Conservation (phyloP, 2,797 vertebrate species). For the Xenops minutus region DNA sequence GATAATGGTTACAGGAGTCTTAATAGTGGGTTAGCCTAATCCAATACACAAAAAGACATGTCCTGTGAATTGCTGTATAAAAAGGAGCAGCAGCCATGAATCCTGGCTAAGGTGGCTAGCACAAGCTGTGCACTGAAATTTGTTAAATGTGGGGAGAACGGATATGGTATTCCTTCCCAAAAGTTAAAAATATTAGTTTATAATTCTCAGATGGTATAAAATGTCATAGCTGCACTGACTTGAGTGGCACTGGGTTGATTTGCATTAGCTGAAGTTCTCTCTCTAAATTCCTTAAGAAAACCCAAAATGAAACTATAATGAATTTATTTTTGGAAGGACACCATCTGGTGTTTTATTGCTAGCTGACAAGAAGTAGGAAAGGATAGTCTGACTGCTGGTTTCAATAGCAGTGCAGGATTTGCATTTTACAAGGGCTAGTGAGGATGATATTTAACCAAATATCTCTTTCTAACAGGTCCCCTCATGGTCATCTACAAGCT, state of each 20-base stretch:
- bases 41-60: background rate
- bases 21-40: conserved; percentile 28
- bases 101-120: background rate
- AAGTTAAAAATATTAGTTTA: conserved; percentile 33
- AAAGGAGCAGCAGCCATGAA: background rate
- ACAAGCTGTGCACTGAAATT: background rate
- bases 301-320: conserved; percentile 58
- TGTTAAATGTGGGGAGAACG: background rate
- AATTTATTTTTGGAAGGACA: conserved; percentile 69
- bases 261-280: conserved; percentile 41
- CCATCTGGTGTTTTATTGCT: conserved; percentile 63
- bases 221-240: conserved; percentile 17
- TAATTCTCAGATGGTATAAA: conserved; percentile 19
- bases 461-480: background rate
- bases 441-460: background rate
- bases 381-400: conserved; percentile 42
- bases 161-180: background rate
- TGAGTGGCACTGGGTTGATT: background rate
- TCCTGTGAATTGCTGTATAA: background rate
- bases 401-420: background rate
- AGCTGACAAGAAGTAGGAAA: conserved; percentile 55
- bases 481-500: background rate
- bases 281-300: conserved; percentile 62
- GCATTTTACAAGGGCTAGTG: background rate
- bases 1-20: conserved; percentile 15